A percentile compares a stretch with the other conserved stretches of the same genome.
phyloP scores from a whole-genome alignment of 2,888 invertebrate species.

The Ametastegia equiseti region DNA sequence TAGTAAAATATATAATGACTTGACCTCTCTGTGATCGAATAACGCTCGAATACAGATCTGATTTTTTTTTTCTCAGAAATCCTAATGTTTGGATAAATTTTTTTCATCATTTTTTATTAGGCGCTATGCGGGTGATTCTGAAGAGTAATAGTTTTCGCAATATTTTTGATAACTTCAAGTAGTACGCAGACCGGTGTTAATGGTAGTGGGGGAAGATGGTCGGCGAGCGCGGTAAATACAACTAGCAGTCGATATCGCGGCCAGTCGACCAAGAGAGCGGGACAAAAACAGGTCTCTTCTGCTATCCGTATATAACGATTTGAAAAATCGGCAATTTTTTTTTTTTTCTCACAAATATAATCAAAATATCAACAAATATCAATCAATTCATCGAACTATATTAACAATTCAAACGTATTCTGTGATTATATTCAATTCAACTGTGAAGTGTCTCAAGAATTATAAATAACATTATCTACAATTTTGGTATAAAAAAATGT shows the following conservation, averaged over 20 bases:
- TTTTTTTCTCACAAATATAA: neutral
- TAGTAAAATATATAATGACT: no score
- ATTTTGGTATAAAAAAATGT: no score
- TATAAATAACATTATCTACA: neutral
- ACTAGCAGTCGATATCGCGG: conserved; percentile 59
- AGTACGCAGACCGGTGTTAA: neutral
- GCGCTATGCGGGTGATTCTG: no score
- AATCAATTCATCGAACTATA: no score
- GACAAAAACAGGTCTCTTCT: conserved; percentile 22
- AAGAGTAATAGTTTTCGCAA: neutral
- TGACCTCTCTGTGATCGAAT: no score
- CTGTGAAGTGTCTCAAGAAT: no score
- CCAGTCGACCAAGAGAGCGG: conserved; percentile 59
- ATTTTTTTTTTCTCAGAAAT: no score
- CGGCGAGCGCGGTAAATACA: conserved; percentile 63
- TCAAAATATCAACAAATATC: neutral
- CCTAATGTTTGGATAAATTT: no score
- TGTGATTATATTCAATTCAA: no score
- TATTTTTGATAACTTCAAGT: neutral
- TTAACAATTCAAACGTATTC: no score
- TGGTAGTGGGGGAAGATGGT: conserved; percentile 56
- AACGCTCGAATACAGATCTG: no score
- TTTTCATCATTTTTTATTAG: no score
- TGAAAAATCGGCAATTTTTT: neutral
- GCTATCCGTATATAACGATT: neutral